Conservation (phyloP, 2,113 vertebrate species). For the Semnopithecus entellus region DNA sequence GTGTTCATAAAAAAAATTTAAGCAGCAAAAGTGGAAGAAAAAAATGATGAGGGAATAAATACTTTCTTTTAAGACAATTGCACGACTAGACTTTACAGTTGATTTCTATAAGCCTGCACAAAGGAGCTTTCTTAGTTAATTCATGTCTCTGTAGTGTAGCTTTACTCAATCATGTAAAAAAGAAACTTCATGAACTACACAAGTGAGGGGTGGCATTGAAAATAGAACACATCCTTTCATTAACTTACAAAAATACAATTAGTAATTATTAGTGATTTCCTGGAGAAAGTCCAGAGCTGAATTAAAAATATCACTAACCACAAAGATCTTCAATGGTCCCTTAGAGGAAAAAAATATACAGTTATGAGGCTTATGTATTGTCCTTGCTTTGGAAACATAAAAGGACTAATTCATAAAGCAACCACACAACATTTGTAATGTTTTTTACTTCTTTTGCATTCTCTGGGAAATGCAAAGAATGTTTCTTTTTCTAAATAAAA, state of each 20-base stretch:
- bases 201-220: conserved; percentile 89
- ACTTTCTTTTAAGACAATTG: conserved; percentile 71
- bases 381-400: conserved; percentile 73
- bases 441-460: conserved; percentile 64
- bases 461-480: conserved; percentile 62
- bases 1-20: conserved; percentile 30
- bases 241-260: conserved; percentile 97
- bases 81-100: conserved; percentile 59
- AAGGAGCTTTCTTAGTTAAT: conserved; percentile 77
- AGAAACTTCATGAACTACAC: conserved; percentile 86
- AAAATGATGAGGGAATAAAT: conserved; percentile 55
- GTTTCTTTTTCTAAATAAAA: conserved; percentile 55
- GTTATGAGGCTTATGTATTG: conserved; percentile 75
- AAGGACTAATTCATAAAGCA: conserved; percentile 68
- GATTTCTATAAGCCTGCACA: conserved; percentile 68
- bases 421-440: conserved; percentile 34
- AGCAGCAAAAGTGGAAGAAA: not conserved
- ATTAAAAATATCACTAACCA: conserved; percentile 88
- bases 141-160: conserved; percentile 80
- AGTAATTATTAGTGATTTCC: conserved; percentile 97
- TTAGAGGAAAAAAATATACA: conserved; percentile 44
- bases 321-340: conserved; percentile 89
- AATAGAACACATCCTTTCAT: conserved; percentile 89
- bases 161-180: conserved; percentile 84
- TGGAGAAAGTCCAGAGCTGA: conserved; percentile 97